Percentiles rank a stretch among this genome's conserved stretches.
These are phyloP conservation scores for Neomonachus schauinslandi DNA, from an alignment of 2,113 vertebrate species.

Conservation along the genomic window DNA sequence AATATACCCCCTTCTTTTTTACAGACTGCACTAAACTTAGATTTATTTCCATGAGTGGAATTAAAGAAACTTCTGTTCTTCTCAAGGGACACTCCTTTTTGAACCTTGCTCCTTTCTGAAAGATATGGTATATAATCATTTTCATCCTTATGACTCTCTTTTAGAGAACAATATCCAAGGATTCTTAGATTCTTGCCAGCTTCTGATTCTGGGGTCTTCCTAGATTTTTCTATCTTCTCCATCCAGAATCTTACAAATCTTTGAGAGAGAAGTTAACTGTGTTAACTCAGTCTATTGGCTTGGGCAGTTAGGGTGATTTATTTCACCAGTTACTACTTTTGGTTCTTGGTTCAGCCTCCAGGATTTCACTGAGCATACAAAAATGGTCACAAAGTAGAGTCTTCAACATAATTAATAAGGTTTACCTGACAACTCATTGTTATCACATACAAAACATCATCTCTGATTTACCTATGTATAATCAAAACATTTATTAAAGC, in stretches of 20 bases:
- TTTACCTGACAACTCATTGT: background rate
- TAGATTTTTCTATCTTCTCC: background rate
- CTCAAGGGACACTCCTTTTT: background rate
- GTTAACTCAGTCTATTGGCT: background rate
- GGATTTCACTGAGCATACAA: background rate
- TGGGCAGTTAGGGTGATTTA: background rate
- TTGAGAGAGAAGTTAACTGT: background rate
- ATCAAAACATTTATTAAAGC: constrained; percentile 37
- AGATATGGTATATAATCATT: background rate
- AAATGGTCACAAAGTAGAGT: background rate
- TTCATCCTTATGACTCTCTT: background rate
- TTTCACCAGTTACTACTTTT: background rate
- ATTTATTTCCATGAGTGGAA: background rate
- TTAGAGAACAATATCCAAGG: background rate
- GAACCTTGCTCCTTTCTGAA: background rate
- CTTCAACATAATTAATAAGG: background rate
- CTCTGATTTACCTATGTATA: background rate
- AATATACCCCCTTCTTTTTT: background rate
- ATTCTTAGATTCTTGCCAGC: background rate
- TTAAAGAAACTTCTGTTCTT: background rate
- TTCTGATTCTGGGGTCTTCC: background rate
- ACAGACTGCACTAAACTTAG: background rate
- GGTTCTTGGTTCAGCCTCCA: background rate
- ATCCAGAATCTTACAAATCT: background rate
- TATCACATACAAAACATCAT: background rate